Conservation (phyloP, 1,140 invertebrate genomes). For the Drosophila asahinai region DNA sequence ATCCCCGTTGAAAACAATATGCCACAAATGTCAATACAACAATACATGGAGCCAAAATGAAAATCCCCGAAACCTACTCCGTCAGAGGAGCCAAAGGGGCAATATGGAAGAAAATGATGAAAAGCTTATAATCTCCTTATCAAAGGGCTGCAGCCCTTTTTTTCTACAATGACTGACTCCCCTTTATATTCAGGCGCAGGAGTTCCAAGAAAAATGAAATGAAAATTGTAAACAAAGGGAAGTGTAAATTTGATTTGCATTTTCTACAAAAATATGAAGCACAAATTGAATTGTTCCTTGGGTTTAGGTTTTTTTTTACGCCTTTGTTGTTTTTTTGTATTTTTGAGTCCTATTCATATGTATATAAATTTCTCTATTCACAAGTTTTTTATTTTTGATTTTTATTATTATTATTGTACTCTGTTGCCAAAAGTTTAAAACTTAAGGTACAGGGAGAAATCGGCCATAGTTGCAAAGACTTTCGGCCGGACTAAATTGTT, state of each 20-base stretch:
- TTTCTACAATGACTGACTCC: not conserved
- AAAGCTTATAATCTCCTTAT: constrained; percentile 76
- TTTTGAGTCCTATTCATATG: too few species aligned
- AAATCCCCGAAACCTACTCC: constrained; percentile 44
- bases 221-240: constrained; percentile 58
- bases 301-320: constrained; percentile 10
- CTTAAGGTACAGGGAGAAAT: too few species aligned
- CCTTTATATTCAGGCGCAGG: constrained; percentile 5
- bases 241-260: constrained; percentile 74
- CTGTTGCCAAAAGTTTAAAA: too few species aligned
- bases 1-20: constrained; percentile 58
- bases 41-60: constrained; percentile 29
- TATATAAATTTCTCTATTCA: too few species aligned
- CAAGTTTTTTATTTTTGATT: too few species aligned
- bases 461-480: too few species aligned
- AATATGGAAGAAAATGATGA: constrained; percentile 50
- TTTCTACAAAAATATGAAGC: constrained; percentile 48
- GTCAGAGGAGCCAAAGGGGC: constrained; percentile 14
- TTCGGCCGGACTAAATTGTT: too few species aligned
- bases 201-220: constrained; percentile 48
- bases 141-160: constrained; percentile 50
- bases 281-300: constrained; percentile 53
- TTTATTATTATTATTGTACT: too few species aligned
- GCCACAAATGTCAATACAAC: constrained; percentile 62
- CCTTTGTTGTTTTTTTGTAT: not conserved